Evolutionary conservation across 35 echinoderm and acorn worm genomes (phyloP).

Genomic region (Ophioderma brevispina): DNA sequence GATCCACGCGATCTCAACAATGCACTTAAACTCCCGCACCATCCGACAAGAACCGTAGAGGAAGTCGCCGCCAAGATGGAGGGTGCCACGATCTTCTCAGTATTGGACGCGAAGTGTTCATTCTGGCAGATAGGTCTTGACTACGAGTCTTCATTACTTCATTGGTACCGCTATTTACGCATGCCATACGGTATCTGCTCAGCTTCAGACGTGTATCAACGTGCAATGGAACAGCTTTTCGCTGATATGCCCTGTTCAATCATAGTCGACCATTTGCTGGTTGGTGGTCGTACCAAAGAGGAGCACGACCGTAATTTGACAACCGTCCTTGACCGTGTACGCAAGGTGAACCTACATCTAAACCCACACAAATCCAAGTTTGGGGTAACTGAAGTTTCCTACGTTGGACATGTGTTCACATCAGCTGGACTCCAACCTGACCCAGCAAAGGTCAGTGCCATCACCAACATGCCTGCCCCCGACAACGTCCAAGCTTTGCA

Average conservation of each 20-base stretch:
- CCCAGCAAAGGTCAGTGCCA: neutral
- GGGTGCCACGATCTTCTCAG: conserved; percentile 1
- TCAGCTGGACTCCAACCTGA: no score
- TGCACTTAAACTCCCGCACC: neutral
- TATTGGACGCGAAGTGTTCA: neutral
- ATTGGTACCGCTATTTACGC: neutral
- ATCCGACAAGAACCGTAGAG: conserved; percentile 35
- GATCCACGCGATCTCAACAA: conserved; percentile 22
- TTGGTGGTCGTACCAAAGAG: conserved; percentile 10
- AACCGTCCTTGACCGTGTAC: neutral
- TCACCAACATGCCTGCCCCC: neutral
- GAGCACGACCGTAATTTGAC: conserved; percentile 44
- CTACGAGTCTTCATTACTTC: neutral
- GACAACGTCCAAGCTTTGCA: neutral
- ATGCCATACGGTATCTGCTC: conserved; percentile 56
- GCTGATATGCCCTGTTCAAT: conserved; percentile 30
- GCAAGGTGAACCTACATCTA: neutral
- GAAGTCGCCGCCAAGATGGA: conserved; percentile 29
- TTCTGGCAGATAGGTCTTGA: neutral
- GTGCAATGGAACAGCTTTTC: conserved; percentile 50
- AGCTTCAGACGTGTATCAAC: conserved; percentile 43
- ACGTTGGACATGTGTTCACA: no score
- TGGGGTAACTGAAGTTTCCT: no score
- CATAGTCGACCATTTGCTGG: conserved; percentile 40
- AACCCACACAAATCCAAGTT: neutral